These are phyloP conservation scores for Dermolepida albohirtum DNA, from an alignment of 2,888 invertebrate species.

Conservation along the genomic window DNA sequence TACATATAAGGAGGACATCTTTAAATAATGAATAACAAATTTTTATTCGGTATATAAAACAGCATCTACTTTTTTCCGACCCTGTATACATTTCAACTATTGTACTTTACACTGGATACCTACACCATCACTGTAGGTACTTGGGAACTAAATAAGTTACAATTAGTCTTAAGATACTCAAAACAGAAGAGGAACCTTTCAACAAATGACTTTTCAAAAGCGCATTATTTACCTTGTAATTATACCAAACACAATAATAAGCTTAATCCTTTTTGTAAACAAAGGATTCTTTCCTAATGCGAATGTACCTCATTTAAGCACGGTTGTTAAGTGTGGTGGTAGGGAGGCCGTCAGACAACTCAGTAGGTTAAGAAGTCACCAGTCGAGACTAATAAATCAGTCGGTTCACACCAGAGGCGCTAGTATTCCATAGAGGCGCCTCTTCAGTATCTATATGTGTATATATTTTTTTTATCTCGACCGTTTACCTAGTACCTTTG, in stretches of 20 bases:
- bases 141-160: no score
- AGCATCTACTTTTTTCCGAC: no score
- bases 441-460: conserved; percentile 17
- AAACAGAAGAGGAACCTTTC: no score
- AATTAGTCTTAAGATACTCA: no score
- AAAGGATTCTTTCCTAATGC: conserved; percentile 22
- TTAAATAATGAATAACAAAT: no score
- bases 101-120: no score
- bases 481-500: conserved; percentile 32
- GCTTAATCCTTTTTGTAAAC: conserved; percentile 31
- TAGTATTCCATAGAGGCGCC: conserved; percentile 55
- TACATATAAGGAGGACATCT: no score
- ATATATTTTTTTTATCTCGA: conserved; percentile 18
- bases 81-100: no score
- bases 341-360: conserved; percentile 10
- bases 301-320: conserved; percentile 27
- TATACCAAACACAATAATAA: conserved; percentile 35
- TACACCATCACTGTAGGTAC: no score
- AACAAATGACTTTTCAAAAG: conserved; percentile 8
- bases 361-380: conserved; percentile 35
- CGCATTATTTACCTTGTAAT: conserved; percentile 19
- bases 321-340: conserved; percentile 18
- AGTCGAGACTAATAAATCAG: conserved; percentile 63
- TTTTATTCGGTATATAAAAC: no score
- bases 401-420: conserved; percentile 56